Percentiles rank a stretch among this genome's conserved stretches.
phyloP scores from a whole-genome alignment of 2,888 invertebrate species.

The Dinocampus coccinellae region DNA sequence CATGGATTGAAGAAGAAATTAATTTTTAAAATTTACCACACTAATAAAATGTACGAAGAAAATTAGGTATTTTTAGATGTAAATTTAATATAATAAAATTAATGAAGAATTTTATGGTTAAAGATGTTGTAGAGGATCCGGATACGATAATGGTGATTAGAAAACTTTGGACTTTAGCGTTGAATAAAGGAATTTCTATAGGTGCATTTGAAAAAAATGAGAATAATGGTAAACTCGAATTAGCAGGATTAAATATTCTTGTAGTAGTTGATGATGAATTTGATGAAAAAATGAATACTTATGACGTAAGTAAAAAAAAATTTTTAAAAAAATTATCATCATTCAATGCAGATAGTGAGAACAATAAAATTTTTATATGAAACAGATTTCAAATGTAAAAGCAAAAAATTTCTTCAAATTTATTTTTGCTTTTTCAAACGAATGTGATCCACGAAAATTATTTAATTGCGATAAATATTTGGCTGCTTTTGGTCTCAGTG shows the following conservation, averaged over 20 bases:
- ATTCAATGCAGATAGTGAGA: too few species aligned
- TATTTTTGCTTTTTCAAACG: conserved; percentile 28
- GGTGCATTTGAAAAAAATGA: conserved; percentile 63
- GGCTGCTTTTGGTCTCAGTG: conserved; percentile 61
- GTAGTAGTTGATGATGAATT: conserved; percentile 42
- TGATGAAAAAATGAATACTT: conserved; percentile 21
- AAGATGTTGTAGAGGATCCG: conserved; percentile 53
- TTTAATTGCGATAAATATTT: conserved; percentile 58
- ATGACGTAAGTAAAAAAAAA: conserved; percentile 43
- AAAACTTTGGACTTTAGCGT: conserved; percentile 51
- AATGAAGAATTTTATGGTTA: conserved; percentile 21
- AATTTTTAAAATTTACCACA: too few species aligned
- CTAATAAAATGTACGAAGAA: too few species aligned
- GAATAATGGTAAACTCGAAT: conserved; percentile 55
- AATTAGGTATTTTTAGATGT: too few species aligned
- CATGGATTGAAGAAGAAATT: too few species aligned
- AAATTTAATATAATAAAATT: neutral
- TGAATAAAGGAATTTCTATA: conserved; percentile 60
- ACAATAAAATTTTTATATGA: neutral
- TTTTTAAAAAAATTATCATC: too few species aligned
- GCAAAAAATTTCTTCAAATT: conserved; percentile 37
- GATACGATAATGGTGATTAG: conserved; percentile 50
- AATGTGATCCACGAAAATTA: conserved; percentile 37
- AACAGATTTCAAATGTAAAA: conserved; percentile 17
- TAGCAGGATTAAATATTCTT: conserved; percentile 65